Evolutionary conservation across 1,140 invertebrate species (phyloP), one percentile per base, ranked within the genome.

Genomic region (Procambarus virginalis): DNA sequence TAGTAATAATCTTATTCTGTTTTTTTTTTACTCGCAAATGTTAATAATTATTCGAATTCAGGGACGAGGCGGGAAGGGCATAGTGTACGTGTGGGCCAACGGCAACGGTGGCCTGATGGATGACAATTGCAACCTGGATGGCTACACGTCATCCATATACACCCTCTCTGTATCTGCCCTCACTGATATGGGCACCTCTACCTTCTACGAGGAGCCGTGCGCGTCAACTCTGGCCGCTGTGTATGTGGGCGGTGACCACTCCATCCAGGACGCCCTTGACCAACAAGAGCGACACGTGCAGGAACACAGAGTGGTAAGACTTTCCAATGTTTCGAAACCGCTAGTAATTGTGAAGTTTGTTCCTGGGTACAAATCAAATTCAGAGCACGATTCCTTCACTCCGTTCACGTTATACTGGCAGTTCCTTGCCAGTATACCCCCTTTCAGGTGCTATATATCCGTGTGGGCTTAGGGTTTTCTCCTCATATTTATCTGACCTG

Each of bases 101-200:
- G 98, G 98, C 3, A 99, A 99, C 93, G 98, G 98, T 2, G 97
- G 98, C 10, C 95, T 95, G 45, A 95, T 96, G 85, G 95, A 95
- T 34, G 98, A 99, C 94, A 97, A 97, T 93, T 99, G 98, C 93
- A 97, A 97, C 92, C 98, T 97, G 94, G 98, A 99, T 93, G 98
- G 98, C 83, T 99, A 97, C 94, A 95, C 96, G 0, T 96, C 96
- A 60, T 97, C 96, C 93, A 96, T 98, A 89, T 98, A 97, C 94
- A 98, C 98, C 0, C 95, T 99, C 90, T 97, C 95, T 3, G 97
- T 99, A 64, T 97, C 97, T 45, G 97, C 97, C 92, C 97, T 96
- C 0, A 97, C 97, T n/a, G 96, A 98, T 94, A 95, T 95, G 73
- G 97, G 97, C 14, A 94, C 95, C 93, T 97, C 97, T 93, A 97